Evolutionary conservation across 2,113 vertebrate genomes (phyloP).

Genomic region (Varanus komodoensis): DNA sequence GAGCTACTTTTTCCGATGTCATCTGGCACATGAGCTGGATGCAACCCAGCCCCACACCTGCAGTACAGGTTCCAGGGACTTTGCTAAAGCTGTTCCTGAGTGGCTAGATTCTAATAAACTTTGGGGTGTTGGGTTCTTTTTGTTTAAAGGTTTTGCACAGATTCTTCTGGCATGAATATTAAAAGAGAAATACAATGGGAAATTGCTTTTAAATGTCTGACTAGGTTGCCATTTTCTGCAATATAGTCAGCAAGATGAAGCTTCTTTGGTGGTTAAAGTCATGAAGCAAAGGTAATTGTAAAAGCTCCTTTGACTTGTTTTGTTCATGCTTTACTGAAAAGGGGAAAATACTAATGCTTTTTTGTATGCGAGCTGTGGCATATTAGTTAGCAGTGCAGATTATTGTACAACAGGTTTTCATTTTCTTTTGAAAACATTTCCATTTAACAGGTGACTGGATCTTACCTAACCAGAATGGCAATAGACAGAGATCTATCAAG

Average conservation of each 20-base stretch:
- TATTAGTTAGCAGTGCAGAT: neutral
- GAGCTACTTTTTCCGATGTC: too few species aligned
- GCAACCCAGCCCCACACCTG: too few species aligned
- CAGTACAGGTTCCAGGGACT: neutral
- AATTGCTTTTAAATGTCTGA: neutral
- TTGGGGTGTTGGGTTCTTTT: neutral
- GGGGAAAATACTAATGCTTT: fast-evolving
- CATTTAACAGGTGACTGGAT: conserved; percentile 71
- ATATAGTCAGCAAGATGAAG: neutral
- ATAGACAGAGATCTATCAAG: conserved; percentile 40
- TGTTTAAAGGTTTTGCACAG: neutral
- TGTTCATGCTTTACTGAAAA: neutral
- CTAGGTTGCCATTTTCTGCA: neutral
- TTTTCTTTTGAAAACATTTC: conserved; percentile 17
- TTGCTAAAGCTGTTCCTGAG: neutral
- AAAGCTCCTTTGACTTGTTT: neutral
- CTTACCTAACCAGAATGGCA: conserved; percentile 54
- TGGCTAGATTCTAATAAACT: neutral
- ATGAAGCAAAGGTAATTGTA: neutral
- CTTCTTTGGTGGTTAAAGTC: neutral
- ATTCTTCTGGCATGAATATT: neutral
- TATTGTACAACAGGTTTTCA: neutral
- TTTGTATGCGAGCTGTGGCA: too few species aligned
- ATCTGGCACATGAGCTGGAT: too few species aligned
- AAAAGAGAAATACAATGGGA: neutral